Conservation (phyloP, 2,888 invertebrate genomes). For the Pyrochroa serraticornis region DNA sequence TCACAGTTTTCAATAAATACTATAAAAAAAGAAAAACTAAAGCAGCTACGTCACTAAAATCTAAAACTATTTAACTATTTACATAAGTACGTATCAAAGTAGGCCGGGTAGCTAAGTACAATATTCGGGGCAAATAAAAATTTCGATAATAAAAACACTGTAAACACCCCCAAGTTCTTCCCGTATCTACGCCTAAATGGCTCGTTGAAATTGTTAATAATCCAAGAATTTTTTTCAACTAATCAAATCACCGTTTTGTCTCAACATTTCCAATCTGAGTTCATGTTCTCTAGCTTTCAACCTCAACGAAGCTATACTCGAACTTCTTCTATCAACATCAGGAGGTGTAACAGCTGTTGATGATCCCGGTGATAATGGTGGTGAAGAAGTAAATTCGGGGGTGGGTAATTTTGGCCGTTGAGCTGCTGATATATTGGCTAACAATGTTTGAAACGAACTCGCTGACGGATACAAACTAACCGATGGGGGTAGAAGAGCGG, state of each 20-base stretch:
- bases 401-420: constrained; percentile 64
- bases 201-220: background rate
- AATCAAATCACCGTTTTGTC: constrained; percentile 79
- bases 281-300: constrained; percentile 91
- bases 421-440: constrained; percentile 78
- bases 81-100: constrained; percentile 4
- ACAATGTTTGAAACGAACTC: constrained; percentile 82
- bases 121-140: background rate
- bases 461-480: constrained; percentile 65
- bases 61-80: constrained; percentile 3
- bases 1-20: constrained; percentile 25
- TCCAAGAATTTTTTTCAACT: constrained; percentile 63
- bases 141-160: background rate
- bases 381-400: constrained; percentile 60
- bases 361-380: constrained; percentile 59
- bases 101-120: too few species aligned
- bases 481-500: constrained; percentile 69
- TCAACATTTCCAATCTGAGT: constrained; percentile 79
- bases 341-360: constrained; percentile 60
- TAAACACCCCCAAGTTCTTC: background rate
- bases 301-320: constrained; percentile 85
- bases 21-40: constrained; percentile 13
- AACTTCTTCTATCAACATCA: constrained; percentile 82
- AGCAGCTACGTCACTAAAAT: background rate
- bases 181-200: too few species aligned